These are phyloP conservation scores for Rallus limicola DNA, from an alignment of 2,113 vertebrate species.

Conservation along the genomic window DNA sequence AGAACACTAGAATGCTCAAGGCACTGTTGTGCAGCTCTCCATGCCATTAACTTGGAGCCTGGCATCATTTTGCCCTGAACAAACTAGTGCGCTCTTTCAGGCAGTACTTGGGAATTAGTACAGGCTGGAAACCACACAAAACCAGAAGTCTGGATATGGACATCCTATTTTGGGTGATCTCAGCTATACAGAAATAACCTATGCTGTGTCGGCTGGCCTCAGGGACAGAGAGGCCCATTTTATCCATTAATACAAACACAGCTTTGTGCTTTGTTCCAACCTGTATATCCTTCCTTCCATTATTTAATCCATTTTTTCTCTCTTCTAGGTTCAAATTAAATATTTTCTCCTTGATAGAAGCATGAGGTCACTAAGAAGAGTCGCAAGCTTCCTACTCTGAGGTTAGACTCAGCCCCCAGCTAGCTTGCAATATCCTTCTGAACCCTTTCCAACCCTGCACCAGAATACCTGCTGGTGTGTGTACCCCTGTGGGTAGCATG, in stretches of 20 bases:
- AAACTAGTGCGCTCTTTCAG: not conserved
- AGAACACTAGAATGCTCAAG: not conserved
- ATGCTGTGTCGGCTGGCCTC: not conserved
- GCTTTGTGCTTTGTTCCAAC: not conserved
- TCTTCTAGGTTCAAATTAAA: not conserved
- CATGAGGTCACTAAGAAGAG: not conserved
- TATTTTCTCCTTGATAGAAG: not conserved
- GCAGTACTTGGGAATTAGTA: not conserved
- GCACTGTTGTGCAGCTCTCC: not conserved
- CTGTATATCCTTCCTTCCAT: not conserved
- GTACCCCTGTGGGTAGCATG: fast-evolving
- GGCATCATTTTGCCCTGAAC: not conserved
- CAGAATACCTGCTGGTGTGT: not conserved
- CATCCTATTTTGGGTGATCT: not conserved
- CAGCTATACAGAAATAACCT: not conserved
- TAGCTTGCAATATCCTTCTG: not conserved
- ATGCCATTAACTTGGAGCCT: not conserved
- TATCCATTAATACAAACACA: not conserved
- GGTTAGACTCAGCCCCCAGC: not conserved
- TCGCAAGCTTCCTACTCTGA: not conserved
- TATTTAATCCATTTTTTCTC: not conserved
- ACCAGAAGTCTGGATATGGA: not conserved
- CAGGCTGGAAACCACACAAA: not conserved
- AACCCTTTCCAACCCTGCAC: not conserved
- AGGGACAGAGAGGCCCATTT: not conserved